Percentiles rank a stretch among this genome's conserved stretches.
These are phyloP conservation scores for Delphinapterus leucas DNA, from an alignment of 2,113 vertebrate species.

Conservation along the genomic window DNA sequence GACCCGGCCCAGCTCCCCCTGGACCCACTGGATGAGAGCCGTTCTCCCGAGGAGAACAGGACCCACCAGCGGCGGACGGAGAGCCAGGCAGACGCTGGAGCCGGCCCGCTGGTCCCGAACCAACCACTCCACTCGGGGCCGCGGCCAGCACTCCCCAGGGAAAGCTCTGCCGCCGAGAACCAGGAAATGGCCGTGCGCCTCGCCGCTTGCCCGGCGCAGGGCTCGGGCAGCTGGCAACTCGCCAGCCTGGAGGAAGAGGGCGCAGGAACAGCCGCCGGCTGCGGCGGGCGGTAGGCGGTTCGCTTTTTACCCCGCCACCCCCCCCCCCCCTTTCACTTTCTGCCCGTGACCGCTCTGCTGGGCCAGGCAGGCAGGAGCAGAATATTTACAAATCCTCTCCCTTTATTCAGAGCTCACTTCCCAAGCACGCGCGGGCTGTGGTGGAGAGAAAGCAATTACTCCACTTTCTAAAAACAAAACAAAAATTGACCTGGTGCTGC, in stretches of 20 bases:
- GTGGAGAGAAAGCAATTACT: not conserved
- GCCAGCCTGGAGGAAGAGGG: not conserved
- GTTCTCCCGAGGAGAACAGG: not conserved
- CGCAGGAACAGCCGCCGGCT: not conserved
- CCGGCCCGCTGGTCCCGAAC: accelerated
- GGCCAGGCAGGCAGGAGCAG: not conserved
- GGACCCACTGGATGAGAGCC: accelerated
- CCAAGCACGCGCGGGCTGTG: not conserved
- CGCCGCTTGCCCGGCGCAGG: not conserved
- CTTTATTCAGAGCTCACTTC: not conserved
- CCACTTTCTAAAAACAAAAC: not conserved
- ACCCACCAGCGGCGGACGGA: not conserved
- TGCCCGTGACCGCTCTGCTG: accelerated
- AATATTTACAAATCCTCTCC: not conserved
- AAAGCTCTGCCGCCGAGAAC: not conserved
- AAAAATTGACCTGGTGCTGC: not conserved
- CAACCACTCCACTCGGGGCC: not conserved
- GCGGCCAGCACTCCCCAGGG: not conserved
- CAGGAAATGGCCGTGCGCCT: slow-evolving; percentile 34
- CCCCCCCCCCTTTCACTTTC: slow-evolving; percentile 58
- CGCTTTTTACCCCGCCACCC: not conserved
- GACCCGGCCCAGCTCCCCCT: accelerated
- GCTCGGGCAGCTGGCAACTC: not conserved
- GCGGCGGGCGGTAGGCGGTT: not conserved
- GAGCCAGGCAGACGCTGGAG: not conserved